Base-by-base conservation (phyloP, 1,140 invertebrate genomes). In the Drosophila lowei region DNA sequence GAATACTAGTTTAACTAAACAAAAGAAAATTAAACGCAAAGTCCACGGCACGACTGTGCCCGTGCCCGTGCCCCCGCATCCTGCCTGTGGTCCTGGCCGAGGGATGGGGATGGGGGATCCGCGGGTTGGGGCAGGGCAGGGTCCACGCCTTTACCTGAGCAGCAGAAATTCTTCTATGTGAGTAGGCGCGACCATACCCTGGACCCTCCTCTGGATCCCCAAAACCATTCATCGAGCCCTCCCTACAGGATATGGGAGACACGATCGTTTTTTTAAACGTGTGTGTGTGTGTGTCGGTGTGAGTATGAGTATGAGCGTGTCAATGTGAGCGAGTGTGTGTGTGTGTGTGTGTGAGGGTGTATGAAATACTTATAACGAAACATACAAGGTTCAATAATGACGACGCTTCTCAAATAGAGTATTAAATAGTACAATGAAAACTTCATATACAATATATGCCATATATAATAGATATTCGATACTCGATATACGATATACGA, bases 401-500 rank as follows among this genome's bases (percentile, higher is more conserved):
- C 42, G 60, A 75, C 34, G 34, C 34, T 50, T 75, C 67, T 83
- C 70, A 81, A 83, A 83, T 85, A 85, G 81, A 88, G 81, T 88
- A 88, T 86, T 83, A 84, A 80, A 79, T 85, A 85, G 70, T 85
- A 85, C 77, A 85, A 85, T 85, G 81, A 85, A 85, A 85, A 85
- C 81, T 85, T 85, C 81, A 85, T 85, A 85, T 85, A 75, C 74
- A 88, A 81, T 85, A 86, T 77, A 78, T 78, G 72, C 62, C 71
- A 73, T 78, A 84, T 84, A 84, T 85, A 64, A 72, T 72, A 72
- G 59, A 73, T 74, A 74, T 72, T 68, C 65, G 61, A 85, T 84
- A 84, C 66, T 71, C 80, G 62, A 85, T 81, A 65, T 74, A 68
- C 80, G 62, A 85, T 81, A 65, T 74, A 68, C 72, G 72, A 75